Conservation (phyloP, 2,888 invertebrate species). For the Marasmarcha lunaedactyla region DNA sequence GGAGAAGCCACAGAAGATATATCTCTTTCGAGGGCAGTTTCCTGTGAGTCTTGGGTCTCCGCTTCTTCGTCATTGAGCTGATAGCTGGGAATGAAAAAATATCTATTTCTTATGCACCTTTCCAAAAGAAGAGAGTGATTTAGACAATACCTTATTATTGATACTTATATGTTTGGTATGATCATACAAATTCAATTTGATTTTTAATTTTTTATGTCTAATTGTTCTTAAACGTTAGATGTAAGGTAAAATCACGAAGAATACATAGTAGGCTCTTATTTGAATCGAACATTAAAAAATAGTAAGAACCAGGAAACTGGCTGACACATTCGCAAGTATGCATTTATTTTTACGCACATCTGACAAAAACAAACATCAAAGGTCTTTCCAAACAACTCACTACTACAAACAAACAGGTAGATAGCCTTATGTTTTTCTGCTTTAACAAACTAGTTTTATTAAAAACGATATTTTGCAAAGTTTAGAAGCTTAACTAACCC, state of each 20-base stretch:
- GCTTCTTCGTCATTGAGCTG: constrained; percentile 32
- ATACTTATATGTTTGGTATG: neutral
- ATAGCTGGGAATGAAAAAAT: constrained; percentile 34
- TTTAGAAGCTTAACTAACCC: too few relatives aligned
- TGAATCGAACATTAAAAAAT: too few relatives aligned
- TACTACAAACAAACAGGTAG: too few relatives aligned
- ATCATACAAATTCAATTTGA: neutral
- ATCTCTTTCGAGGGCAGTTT: constrained; percentile 49
- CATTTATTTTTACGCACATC: too few relatives aligned
- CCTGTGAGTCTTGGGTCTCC: constrained; percentile 29
- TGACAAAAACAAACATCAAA: too few relatives aligned
- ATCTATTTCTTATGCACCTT: too few relatives aligned
- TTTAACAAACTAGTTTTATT: too few relatives aligned
- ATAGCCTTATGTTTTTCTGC: too few relatives aligned
- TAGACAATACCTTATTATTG: neutral
- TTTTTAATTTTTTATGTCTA: constrained; percentile 2
- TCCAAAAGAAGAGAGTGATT: neutral
- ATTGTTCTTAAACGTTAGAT: neutral
- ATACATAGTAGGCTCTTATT: neutral
- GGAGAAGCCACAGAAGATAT: constrained; percentile 42
- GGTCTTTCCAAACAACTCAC: too few relatives aligned
- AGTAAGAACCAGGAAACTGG: too few relatives aligned
- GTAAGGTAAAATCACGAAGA: neutral
- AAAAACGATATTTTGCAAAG: too few relatives aligned
- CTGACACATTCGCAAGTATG: too few relatives aligned